A percentile compares a stretch with the other conserved stretches of the same genome.
phyloP scores from a whole-genome alignment of 2,888 invertebrate genomes.

The Caenorhabditis macrosperma region DNA sequence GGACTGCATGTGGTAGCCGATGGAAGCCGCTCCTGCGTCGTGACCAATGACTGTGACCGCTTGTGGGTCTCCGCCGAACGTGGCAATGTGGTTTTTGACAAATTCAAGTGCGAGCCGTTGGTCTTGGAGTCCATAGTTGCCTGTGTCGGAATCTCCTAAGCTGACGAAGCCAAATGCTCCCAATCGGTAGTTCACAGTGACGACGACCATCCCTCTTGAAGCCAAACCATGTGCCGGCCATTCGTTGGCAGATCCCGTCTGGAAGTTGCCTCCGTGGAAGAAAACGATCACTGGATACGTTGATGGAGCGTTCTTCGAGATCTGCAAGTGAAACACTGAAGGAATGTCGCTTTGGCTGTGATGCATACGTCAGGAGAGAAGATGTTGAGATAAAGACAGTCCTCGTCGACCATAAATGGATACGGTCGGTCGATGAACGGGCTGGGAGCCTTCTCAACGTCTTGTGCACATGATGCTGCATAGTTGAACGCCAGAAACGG shows the following conservation, averaged over 20 bases:
- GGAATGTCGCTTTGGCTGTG: not conserved
- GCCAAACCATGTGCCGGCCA: slow-evolving; percentile 83
- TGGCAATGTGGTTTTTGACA: slow-evolving; percentile 86
- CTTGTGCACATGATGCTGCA: slow-evolving; percentile 76
- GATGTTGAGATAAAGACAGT: slow-evolving; percentile 94
- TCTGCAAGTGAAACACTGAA: slow-evolving; percentile 55
- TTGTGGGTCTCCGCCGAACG: slow-evolving; percentile 89
- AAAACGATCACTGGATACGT: slow-evolving; percentile 83
- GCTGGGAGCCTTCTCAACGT: slow-evolving; percentile 73
- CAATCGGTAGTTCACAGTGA: slow-evolving; percentile 83
- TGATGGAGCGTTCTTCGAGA: slow-evolving; percentile 65
- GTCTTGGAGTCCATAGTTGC: slow-evolving; percentile 83
- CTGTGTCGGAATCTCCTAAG: slow-evolving; percentile 82
- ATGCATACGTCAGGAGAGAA: slow-evolving; percentile 87
- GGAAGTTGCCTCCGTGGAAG: slow-evolving; percentile 83
- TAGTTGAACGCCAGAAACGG: slow-evolving; percentile 73
- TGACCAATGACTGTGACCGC: slow-evolving; percentile 90
- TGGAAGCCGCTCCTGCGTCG: slow-evolving; percentile 84
- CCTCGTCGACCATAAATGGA: slow-evolving; percentile 89
- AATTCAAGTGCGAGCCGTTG: slow-evolving; percentile 82
- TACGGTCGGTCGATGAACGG: slow-evolving; percentile 71
- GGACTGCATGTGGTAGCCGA: slow-evolving; percentile 82
- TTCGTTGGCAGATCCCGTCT: slow-evolving; percentile 82
- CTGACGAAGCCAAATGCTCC: slow-evolving; percentile 83
- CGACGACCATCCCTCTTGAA: slow-evolving; percentile 82